These are phyloP conservation scores for Murina feae DNA, from an alignment of 2,113 vertebrate species.

Conservation along the genomic window DNA sequence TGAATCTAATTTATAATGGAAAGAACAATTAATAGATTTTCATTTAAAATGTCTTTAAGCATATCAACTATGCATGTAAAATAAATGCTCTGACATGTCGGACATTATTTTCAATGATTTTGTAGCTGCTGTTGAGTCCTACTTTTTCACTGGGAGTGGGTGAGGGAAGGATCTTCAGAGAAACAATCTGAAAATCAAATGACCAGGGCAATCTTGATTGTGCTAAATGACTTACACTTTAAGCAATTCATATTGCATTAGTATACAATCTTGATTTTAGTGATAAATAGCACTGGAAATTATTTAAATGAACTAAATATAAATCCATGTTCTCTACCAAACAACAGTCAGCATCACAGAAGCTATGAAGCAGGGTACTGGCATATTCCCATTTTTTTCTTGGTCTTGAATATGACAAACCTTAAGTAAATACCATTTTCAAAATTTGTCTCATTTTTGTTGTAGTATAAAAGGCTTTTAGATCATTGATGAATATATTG, in stretches of 20 bases:
- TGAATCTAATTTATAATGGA: constrained; percentile 55
- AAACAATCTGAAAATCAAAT: constrained; percentile 58
- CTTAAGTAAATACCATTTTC: neutral
- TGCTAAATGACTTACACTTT: constrained; percentile 52
- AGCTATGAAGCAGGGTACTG: neutral
- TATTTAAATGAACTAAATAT: neutral
- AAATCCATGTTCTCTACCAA: neutral
- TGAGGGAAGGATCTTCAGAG: constrained; percentile 8
- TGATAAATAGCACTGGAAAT: neutral
- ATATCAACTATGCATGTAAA: neutral
- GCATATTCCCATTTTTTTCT: neutral
- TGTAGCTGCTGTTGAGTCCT: constrained; percentile 49
- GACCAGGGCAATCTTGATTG: constrained; percentile 46
- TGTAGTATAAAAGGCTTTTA: neutral
- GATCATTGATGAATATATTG: neutral
- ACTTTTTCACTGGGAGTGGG: constrained; percentile 33
- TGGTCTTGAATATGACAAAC: neutral
- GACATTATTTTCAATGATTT: constrained; percentile 36
- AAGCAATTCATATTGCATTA: constrained; percentile 53
- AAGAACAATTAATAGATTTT: constrained; percentile 52
- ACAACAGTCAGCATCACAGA: neutral
- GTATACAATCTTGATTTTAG: constrained; percentile 47
- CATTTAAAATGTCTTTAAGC: constrained; percentile 52
- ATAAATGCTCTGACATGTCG: constrained; percentile 44
- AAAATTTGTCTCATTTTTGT: neutral